Base-by-base conservation (phyloP, 2,113 vertebrate genomes). In the Mirounga angustirostris region DNA sequence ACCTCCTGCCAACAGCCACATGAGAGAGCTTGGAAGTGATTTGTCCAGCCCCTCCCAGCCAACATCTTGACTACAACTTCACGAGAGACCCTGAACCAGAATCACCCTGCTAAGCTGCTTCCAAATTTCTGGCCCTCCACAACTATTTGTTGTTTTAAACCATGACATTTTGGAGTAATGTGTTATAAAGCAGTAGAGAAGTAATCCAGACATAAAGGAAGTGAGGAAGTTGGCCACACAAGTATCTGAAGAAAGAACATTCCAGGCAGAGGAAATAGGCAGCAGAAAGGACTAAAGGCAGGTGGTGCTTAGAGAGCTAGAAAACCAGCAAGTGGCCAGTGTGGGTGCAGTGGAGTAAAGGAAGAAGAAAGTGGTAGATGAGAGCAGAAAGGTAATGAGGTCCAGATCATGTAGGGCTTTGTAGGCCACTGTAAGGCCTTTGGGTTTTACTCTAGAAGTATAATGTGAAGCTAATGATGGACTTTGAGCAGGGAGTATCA, bases 141-240 rank as follows among this genome's bases (percentile, higher is more conserved):
- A 78, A 95, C 76, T 28, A 8, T 28, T 67, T 54, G 26, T 52
- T 74, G 19, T 73, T 94, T 84, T 65, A 85, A 74, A 80, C 24
- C 56, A 63, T 12, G 46, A 50, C 12, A 1, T 43, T 58, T n/a
- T 33, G 21, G 61, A 61, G 5, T 65, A n/a, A 92, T 73, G 50
- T 40, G 63, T 79, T 92, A 84, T 26, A 71, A 28, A 73, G 63
- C 15, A 91, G 78, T n/a, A 89, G 71, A 67, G 71, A 95, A 85
- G 54, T 71, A 80, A 84, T 21, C 80, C 36, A 91, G 43, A 95
- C 74, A 74, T 73, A 89, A 94, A 95, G 79, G 67, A 92, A 88
- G 36, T 30, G 16, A 96, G 40, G 58, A 54, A 76, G 22, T 14
- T 80, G 71, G 24, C 56, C 76, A 80, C 28, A 58, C 61, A 93